These are phyloP conservation scores for Sipunculus nudus DNA, from an alignment of 2,888 invertebrate genomes.

Conservation along the genomic window DNA sequence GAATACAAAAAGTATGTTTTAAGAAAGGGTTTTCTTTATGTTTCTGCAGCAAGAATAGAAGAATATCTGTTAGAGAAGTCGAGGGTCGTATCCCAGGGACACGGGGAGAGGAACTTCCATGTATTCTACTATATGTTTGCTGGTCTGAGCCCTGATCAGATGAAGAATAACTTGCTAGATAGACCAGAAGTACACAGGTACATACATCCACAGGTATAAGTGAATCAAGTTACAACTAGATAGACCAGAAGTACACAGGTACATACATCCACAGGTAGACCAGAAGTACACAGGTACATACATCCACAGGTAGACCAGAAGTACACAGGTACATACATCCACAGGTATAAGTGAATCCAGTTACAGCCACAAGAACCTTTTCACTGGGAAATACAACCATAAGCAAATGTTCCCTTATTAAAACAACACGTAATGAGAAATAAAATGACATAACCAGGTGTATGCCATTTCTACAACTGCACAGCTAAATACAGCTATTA, in stretches of 20 bases:
- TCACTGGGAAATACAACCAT: too few species aligned
- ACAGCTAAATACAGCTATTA: too few species aligned
- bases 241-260: constrained; percentile 48
- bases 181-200: constrained; percentile 48
- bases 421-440: too few species aligned
- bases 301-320: constrained; percentile 31
- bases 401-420: too few species aligned
- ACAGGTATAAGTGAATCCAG: too few species aligned
- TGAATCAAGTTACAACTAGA: too few species aligned
- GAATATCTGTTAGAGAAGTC: constrained; percentile 63
- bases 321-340: constrained; percentile 45
- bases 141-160: constrained; percentile 54
- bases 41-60: constrained; percentile 50
- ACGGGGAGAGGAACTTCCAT: constrained; percentile 60
- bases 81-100: constrained; percentile 54
- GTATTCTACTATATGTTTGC: constrained; percentile 63
- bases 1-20: too few species aligned
- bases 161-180: constrained; percentile 45
- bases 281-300: constrained; percentile 47
- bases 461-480: too few species aligned
- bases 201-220: background rate
- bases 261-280: constrained; percentile 13
- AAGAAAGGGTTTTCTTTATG: too few species aligned
- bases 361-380: too few species aligned
- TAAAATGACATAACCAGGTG: too few species aligned